Percentiles rank a stretch among this genome's conserved stretches.
These are phyloP conservation scores for Poecilobothrus nobilitatus DNA, from an alignment of 2,888 invertebrate genomes.

Conservation along the genomic window DNA sequence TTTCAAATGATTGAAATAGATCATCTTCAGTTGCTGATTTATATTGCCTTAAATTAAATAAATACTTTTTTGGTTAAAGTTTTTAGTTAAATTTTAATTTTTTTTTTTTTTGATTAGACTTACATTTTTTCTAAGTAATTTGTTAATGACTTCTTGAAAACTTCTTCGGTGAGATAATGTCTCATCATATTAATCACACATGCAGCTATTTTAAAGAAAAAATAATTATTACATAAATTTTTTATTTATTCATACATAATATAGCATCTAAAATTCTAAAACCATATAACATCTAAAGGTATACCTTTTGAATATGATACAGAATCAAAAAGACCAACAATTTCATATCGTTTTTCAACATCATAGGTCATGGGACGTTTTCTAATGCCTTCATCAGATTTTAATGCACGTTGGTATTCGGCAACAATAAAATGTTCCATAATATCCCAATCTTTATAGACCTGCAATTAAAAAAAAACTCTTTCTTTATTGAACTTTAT, in stretches of 20 bases:
- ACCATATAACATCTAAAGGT: no score
- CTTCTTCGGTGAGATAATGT: constrained; percentile 49
- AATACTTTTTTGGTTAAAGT: no score
- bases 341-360: constrained; percentile 75
- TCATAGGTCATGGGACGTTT: constrained; percentile 75
- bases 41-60: constrained; percentile 26
- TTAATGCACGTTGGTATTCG: constrained; percentile 64
- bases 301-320: constrained; percentile 88
- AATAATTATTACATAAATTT: background rate
- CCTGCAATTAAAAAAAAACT: constrained; percentile 37
- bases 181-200: constrained; percentile 60
- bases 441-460: constrained; percentile 57
- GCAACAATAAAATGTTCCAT: constrained; percentile 68
- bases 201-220: constrained; percentile 42
- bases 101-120: no score
- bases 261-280: no score
- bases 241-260: no score
- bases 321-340: constrained; percentile 70
- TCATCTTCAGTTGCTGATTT: constrained; percentile 31
- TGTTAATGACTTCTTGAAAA: constrained; percentile 49
- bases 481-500: background rate
- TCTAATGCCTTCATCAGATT: constrained; percentile 60
- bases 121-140: constrained; percentile 46
- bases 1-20: constrained; percentile 31
- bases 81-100: no score